Conservation (phyloP, 1,140 invertebrate genomes). For the Andrena cerasifolii region DNA sequence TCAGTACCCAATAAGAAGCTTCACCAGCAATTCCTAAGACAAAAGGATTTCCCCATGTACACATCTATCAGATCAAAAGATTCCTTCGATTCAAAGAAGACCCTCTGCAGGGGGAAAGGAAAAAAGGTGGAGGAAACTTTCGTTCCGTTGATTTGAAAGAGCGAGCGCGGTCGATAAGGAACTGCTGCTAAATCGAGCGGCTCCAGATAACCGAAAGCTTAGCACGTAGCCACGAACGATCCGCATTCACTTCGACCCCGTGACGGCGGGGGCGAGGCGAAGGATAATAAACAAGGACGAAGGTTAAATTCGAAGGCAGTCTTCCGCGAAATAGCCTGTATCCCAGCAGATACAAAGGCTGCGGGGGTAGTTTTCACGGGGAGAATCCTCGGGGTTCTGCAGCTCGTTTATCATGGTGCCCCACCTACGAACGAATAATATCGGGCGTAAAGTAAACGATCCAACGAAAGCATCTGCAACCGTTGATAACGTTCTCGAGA, state of each 20-base stretch:
- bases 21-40: constrained; percentile 22
- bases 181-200: constrained; percentile 42
- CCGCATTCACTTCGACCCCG: constrained; percentile 46
- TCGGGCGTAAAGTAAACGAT: constrained; percentile 25
- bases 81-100: neutral
- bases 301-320: constrained; percentile 61
- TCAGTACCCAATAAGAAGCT: constrained; percentile 35
- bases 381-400: constrained; percentile 14
- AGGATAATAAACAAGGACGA: constrained; percentile 61
- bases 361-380: constrained; percentile 12
- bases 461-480: constrained; percentile 9
- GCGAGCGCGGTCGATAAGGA: constrained; percentile 23
- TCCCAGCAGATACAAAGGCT: constrained; percentile 20
- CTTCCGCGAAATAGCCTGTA: constrained; percentile 64
- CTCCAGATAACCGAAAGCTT: constrained; percentile 44
- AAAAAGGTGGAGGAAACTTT: neutral
- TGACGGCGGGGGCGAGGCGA: constrained; percentile 19
- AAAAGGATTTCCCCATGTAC: no score
- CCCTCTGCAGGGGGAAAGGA: neutral
- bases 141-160: constrained; percentile 32
- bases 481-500: constrained; percentile 16
- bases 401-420: constrained; percentile 34
- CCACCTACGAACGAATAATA: neutral
- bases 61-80: constrained; percentile 20
- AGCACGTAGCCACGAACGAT: constrained; percentile 48